phyloP scores from a whole-genome alignment of 2,888 invertebrate species.

The Rhyacophila evoluta region DNA sequence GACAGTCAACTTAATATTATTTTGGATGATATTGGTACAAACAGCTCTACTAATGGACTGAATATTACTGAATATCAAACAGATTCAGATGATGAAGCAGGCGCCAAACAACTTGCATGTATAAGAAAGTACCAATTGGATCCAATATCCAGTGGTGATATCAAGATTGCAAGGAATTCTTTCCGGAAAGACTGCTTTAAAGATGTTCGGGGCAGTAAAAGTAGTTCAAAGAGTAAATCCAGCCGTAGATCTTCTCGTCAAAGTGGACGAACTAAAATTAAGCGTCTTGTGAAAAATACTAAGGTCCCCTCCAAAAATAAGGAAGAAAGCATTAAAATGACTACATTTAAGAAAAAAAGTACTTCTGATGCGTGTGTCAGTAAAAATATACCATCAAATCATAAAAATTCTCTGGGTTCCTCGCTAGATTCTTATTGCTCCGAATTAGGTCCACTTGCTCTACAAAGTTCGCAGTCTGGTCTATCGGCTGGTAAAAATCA shows the following conservation, averaged over 20 bases:
- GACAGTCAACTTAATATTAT: slow-evolving; percentile 63
- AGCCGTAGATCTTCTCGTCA: slow-evolving; percentile 60
- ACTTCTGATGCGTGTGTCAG: slow-evolving; percentile 29
- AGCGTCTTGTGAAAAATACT: slow-evolving; percentile 39
- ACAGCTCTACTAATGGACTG: slow-evolving; percentile 39
- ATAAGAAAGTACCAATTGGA: slow-evolving; percentile 37
- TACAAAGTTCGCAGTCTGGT: slow-evolving; percentile 65
- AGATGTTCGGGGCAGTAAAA: slow-evolving; percentile 56
- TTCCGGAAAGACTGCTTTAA: slow-evolving; percentile 38
- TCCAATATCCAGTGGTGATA: slow-evolving; percentile 40
- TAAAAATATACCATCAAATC: slow-evolving; percentile 29
- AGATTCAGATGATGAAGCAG: slow-evolving; percentile 49
- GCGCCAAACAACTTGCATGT: slow-evolving; percentile 37
- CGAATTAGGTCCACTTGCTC: slow-evolving; percentile 63
- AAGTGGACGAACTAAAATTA: slow-evolving; percentile 45
- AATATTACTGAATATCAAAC: slow-evolving; percentile 49
- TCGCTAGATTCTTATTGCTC: slow-evolving; percentile 60
- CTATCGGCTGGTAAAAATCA: slow-evolving; percentile 64
- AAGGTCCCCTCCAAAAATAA: slow-evolving; percentile 32
- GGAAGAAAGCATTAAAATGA: slow-evolving; percentile 43
- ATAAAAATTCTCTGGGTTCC: slow-evolving; percentile 49
- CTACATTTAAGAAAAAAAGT: slow-evolving; percentile 34
- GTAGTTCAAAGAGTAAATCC: slow-evolving; percentile 59
- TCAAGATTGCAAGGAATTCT: slow-evolving; percentile 33
- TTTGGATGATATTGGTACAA: slow-evolving; percentile 37